Percentiles rank a stretch among this genome's conserved stretches.
Conservation (phyloP, 2,113 vertebrate species). For the Nerophis lumbriciformis region DNA sequence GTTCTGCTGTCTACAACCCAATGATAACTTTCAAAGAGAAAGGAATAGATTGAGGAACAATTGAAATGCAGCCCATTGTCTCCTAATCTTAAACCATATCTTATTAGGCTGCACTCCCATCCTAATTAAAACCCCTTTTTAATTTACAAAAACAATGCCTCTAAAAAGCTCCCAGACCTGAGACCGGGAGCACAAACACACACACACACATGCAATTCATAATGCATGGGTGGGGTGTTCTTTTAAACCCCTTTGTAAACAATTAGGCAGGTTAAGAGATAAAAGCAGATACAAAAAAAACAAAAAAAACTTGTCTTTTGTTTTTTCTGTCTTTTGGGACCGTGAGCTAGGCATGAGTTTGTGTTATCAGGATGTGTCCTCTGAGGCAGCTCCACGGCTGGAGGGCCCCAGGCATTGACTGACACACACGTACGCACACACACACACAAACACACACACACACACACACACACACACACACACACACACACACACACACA, state of each 20-base stretch:
- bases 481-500: too few relatives aligned
- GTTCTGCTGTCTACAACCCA: slow-evolving; percentile 26
- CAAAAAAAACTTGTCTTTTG: slow-evolving; percentile 57
- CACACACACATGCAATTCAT: slow-evolving; percentile 35
- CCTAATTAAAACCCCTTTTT: slow-evolving; percentile 60
- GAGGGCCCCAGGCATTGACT: slow-evolving; percentile 58
- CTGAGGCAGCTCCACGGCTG: slow-evolving; percentile 47
- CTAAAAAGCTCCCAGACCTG: slow-evolving; percentile 24
- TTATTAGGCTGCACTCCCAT: slow-evolving; percentile 47
- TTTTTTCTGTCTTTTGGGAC: slow-evolving; percentile 56
- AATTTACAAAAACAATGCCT: slow-evolving; percentile 51
- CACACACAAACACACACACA: too few relatives aligned
- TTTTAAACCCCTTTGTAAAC: slow-evolving; percentile 68
- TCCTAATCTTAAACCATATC: slow-evolving; percentile 53
- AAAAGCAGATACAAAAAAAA: slow-evolving; percentile 49
- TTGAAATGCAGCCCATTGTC: slow-evolving; percentile 49
- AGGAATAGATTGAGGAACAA: slow-evolving; percentile 21
- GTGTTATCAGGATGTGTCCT: slow-evolving; percentile 57
- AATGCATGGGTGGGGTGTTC: slow-evolving; percentile 58
- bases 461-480: too few relatives aligned
- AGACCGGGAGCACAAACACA: slow-evolving; percentile 11
- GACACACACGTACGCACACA: neutral
- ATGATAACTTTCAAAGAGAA: slow-evolving; percentile 1
- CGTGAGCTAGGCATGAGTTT: slow-evolving; percentile 40
- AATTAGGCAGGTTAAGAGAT: slow-evolving; percentile 75